A percentile compares a stretch with the other conserved stretches of the same genome.
These are phyloP conservation scores for Thaumetopoea pityocampa DNA, from an alignment of 1,140 invertebrate genomes.

Conservation along the genomic window DNA sequence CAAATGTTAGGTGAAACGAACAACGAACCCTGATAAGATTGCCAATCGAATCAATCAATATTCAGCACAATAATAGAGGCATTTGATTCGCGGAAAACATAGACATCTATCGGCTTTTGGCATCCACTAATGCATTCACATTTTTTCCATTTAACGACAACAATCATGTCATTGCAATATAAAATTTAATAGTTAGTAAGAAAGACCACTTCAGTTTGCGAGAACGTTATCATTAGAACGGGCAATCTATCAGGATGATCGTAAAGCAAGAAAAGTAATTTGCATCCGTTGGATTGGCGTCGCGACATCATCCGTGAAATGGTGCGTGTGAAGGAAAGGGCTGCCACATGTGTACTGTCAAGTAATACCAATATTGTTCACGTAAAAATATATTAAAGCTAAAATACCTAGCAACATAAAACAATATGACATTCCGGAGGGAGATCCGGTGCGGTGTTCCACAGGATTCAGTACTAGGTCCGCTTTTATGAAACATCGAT, in stretches of 20 bases:
- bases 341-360: too few species aligned
- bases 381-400: too few species aligned
- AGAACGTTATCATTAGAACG: constrained; percentile 10
- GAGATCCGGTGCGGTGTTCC: constrained; percentile 27
- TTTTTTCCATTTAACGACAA: constrained; percentile 3
- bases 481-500: too few species aligned
- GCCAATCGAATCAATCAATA: constrained; percentile 4
- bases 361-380: too few species aligned
- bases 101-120: constrained; percentile 4
- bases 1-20: too few species aligned
- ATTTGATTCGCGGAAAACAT: constrained; percentile 3
- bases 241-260: constrained; percentile 21
- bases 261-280: constrained; percentile 59
- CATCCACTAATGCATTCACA: not conserved
- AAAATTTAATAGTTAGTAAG: constrained; percentile 9
- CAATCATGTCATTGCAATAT: constrained; percentile 4
- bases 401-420: too few species aligned
- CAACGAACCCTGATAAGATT: too few species aligned
- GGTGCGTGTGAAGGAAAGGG: constrained; percentile 27
- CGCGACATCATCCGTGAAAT: constrained; percentile 62
- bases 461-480: too few species aligned
- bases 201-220: constrained; percentile 11
- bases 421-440: too few species aligned
- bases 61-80: not conserved
- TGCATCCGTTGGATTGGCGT: constrained; percentile 36